These are phyloP conservation scores for Jaculus jaculus DNA, from an alignment of 2,113 vertebrate species.

Conservation along the genomic window DNA sequence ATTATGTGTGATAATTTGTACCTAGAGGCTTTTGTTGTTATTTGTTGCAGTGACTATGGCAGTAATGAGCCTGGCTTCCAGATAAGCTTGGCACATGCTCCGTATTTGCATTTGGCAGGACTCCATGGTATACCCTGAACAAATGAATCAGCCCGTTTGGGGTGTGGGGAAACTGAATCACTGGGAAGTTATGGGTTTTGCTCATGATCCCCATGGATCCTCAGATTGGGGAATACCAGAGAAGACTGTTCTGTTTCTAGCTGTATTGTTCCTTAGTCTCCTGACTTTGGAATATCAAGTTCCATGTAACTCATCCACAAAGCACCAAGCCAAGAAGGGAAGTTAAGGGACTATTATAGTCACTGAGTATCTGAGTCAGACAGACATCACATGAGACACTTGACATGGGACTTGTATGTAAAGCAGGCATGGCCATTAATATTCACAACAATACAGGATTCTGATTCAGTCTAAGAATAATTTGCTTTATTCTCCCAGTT, in stretches of 20 bases:
- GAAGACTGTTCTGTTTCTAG: background rate
- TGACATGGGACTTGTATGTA: background rate
- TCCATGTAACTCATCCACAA: background rate
- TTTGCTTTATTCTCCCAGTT: conserved; percentile 2
- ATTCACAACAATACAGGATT: background rate
- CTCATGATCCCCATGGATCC: background rate
- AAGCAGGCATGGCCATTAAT: conserved; percentile 10
- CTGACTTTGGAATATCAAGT: background rate
- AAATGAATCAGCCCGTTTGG: conserved; percentile 58
- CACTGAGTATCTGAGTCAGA: background rate
- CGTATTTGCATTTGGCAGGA: conserved; percentile 69
- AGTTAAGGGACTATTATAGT: background rate
- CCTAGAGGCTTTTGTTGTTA: conserved; percentile 72
- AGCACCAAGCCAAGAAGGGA: background rate
- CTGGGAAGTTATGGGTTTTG: background rate
- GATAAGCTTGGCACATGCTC: conserved; percentile 60
- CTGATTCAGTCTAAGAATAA: background rate
- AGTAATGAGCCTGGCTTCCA: conserved; percentile 69
- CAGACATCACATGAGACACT: background rate
- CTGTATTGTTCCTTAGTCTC: background rate
- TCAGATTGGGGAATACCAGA: conserved; percentile 19
- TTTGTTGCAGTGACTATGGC: conserved; percentile 70
- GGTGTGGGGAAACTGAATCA: conserved; percentile 18
- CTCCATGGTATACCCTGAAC: conserved; percentile 62
- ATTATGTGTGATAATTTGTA: conserved; percentile 74